These are phyloP conservation scores for Noctuana brunneofusca DNA, from an alignment of 2,888 invertebrate species.

Conservation along the genomic window DNA sequence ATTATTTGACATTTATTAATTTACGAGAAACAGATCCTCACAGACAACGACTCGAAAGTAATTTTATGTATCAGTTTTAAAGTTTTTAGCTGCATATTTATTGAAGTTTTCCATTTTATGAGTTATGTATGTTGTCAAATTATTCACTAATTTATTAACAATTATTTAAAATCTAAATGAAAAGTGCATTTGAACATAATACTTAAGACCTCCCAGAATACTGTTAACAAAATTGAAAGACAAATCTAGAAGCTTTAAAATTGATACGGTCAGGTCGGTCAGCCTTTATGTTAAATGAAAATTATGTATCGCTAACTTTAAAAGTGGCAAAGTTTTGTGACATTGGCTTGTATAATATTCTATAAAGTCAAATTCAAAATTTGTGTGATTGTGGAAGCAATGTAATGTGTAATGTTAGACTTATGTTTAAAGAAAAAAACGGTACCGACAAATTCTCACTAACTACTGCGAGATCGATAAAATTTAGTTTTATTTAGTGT, in stretches of 20 bases:
- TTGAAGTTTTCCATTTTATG: no score
- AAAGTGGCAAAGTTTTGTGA: not conserved
- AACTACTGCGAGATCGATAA: conserved; percentile 17
- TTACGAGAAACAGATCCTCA: not conserved
- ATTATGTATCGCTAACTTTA: not conserved
- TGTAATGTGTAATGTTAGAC: conserved; percentile 9
- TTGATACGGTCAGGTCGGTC: not conserved
- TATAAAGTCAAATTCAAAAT: conserved; percentile 4
- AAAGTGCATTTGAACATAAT: not conserved
- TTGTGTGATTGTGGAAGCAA: conserved; percentile 14
- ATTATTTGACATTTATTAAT: no score
- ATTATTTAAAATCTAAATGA: no score
- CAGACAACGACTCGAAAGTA: not conserved
- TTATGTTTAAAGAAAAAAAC: conserved; percentile 15
- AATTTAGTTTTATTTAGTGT: conserved; percentile 3
- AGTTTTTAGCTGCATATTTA: no score
- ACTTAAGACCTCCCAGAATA: not conserved
- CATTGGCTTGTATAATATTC: not conserved
- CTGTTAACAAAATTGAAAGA: not conserved
- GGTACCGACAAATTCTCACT: conserved; percentile 33
- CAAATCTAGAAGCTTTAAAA: not conserved
- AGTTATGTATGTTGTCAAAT: no score
- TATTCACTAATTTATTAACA: no score
- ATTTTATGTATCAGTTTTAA: no score
- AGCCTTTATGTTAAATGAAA: not conserved